Evolutionary conservation across 2,888 invertebrate genomes (phyloP), one percentile per base, ranked within the genome.

Genomic region (Itoplectis maculator): DNA sequence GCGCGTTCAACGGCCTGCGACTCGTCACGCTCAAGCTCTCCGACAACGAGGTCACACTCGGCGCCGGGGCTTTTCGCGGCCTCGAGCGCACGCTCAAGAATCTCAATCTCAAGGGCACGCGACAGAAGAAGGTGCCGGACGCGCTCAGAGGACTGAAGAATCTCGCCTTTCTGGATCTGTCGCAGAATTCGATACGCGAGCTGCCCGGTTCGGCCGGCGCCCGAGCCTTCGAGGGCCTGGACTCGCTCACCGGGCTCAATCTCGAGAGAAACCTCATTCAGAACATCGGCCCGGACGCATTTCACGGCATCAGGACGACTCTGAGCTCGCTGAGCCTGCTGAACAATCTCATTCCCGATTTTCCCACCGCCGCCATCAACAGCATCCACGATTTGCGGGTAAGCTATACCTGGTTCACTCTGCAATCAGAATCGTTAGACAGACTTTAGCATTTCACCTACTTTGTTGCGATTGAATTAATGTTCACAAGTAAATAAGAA

Each of bases 221-320:
- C 15, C 94, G 94, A 65, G 95, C 96, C 1, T 97, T 97, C 89
- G 96, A 96, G 87, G 96, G 96, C 23, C 94, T 98, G 69, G 95
- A 96, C 86, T 95, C 98, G 0, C 93, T 98, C 75, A 97, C 98
- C 3, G 97, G 97, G 13, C 94, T 98, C 11, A 98, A 98, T 93
- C 94, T 98, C 87, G 98, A 98, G 93, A 93, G 98, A 89, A 98
- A 98, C 93, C 94, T 97, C 65, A 96, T 98, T 76, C 97, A 97
- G 87, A 95, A 94, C 82, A 94, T 98, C 76, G 96, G 95, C 56
- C 95, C 95, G 85, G 95, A 96, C 56, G 96, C 97, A 0, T 98
- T 98, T 91, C 93, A 93, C 7, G 98, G 98, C 0, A 95, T 98
- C 51, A 96, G 95, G 89, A 96, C 95, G 86, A 97, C 97, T 0